phyloP scores from a whole-genome alignment of 2,797 vertebrate genomes.

The Philypnodon macrostomus region DNA sequence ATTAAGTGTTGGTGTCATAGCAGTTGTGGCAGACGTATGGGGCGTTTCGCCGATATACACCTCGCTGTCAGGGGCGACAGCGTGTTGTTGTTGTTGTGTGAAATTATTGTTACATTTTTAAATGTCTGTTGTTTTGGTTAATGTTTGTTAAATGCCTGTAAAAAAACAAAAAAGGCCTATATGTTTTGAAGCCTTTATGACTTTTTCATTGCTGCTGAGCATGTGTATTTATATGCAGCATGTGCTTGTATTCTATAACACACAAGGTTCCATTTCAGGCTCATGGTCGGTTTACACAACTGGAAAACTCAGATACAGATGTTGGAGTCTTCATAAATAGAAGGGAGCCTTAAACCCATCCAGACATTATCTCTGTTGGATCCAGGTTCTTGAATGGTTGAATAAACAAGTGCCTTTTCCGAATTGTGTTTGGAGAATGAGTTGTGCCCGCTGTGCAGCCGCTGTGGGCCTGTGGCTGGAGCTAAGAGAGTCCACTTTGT shows the following conservation, averaged over 20 bases:
- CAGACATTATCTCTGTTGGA: constrained; percentile 65
- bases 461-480: constrained; percentile 53
- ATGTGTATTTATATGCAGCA: constrained; percentile 39
- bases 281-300: constrained; percentile 14
- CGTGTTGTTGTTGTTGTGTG: too few species aligned
- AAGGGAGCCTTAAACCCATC: constrained; percentile 46
- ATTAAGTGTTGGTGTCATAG: too few species aligned
- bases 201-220: constrained; percentile 35
- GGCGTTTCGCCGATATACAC: too few species aligned
- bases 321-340: constrained; percentile 34
- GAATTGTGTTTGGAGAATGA: constrained; percentile 73
- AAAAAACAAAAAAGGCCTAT: too few species aligned
- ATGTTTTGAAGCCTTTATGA: constrained; percentile 29
- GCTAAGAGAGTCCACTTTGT: constrained; percentile 71
- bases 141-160: too few species aligned
- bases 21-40: too few species aligned
- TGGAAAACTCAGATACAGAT: constrained; percentile 62
- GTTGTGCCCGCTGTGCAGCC: constrained; percentile 54
- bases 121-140: too few species aligned
- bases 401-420: constrained; percentile 72
- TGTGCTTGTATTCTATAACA: constrained; percentile 49
- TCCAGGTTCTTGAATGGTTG: constrained; percentile 59
- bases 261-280: constrained; percentile 36
- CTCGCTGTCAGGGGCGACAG: too few species aligned
- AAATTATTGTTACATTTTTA: too few species aligned